Evolutionary conservation across 2,797 vertebrate genomes (phyloP).

Genomic region (Gymnodraco acuticeps): DNA sequence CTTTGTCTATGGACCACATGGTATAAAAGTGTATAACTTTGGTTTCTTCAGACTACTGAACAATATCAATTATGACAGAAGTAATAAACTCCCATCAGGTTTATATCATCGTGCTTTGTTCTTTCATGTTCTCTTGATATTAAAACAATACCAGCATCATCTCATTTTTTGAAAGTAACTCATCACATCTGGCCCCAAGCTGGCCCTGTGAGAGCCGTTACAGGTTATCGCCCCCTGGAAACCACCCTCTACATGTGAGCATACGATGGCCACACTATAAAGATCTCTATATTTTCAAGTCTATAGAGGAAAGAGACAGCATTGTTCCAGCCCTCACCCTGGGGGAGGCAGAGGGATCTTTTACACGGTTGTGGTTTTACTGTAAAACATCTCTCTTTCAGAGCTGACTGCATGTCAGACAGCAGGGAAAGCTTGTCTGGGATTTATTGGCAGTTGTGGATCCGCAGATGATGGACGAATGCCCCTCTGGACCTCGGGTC

Average conservation of each 20-base stretch:
- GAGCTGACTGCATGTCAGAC: conserved; percentile 64
- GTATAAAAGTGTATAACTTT: conserved; percentile 4
- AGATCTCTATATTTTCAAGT: conserved; percentile 54
- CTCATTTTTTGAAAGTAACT: conserved; percentile 21
- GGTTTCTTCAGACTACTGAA: conserved; percentile 9
- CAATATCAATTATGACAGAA: conserved; percentile 13
- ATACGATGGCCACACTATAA: conserved; percentile 30
- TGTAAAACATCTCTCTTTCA: conserved; percentile 75
- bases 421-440: conserved; percentile 74
- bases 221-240: conserved; percentile 64
- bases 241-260: conserved; percentile 58
- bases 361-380: conserved; percentile 76
- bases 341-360: conserved; percentile 63
- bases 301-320: conserved; percentile 63
- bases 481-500: conserved; percentile 57
- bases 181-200: conserved; percentile 63
- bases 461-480: conserved; percentile 74
- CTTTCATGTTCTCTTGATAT: conserved; percentile 12
- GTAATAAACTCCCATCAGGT: background rate
- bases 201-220: conserved; percentile 49
- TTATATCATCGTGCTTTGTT: conserved; percentile 15
- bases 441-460: conserved; percentile 75
- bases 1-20: conserved; percentile 33
- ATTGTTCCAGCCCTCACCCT: conserved; percentile 61
- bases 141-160: conserved; percentile 36